phyloP scores from a whole-genome alignment of 2,888 invertebrate species.

The Dioctria linearis region DNA sequence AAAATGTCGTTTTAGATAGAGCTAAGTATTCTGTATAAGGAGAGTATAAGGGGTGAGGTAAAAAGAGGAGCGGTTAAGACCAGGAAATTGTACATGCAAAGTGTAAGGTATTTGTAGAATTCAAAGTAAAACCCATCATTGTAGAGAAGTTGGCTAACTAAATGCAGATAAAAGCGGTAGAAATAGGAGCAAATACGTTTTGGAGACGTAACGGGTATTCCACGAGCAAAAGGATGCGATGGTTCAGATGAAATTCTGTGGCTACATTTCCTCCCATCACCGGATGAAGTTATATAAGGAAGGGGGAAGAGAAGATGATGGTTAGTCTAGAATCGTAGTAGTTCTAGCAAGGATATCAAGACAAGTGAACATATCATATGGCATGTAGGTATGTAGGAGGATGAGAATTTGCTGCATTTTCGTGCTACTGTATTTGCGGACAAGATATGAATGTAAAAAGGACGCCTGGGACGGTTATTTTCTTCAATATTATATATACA shows the following conservation, averaged over 20 bases:
- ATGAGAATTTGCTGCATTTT: constrained; percentile 30
- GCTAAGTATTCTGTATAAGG: constrained; percentile 22
- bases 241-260: constrained; percentile 31
- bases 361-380: constrained; percentile 46
- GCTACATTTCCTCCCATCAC: background rate
- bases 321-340: background rate
- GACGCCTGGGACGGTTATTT: constrained; percentile 41
- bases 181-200: constrained; percentile 41
- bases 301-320: background rate
- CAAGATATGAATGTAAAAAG: constrained; percentile 48
- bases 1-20: constrained; percentile 16
- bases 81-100: constrained; percentile 23
- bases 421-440: constrained; percentile 37
- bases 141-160: constrained; percentile 49
- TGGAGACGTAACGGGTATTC: constrained; percentile 18
- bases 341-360: constrained; percentile 35
- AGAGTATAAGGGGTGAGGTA: background rate
- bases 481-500: constrained; percentile 21
- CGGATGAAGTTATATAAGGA: background rate
- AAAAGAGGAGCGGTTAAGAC: background rate
- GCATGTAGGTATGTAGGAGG: background rate
- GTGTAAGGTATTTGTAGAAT: constrained; percentile 47
- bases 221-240: background rate
- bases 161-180: constrained; percentile 49
- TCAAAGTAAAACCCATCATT: constrained; percentile 50